Evolutionary conservation across 2,113 vertebrate genomes (phyloP), one percentile per base, ranked within the genome.

Genomic region (Psettodes erumei): DNA sequence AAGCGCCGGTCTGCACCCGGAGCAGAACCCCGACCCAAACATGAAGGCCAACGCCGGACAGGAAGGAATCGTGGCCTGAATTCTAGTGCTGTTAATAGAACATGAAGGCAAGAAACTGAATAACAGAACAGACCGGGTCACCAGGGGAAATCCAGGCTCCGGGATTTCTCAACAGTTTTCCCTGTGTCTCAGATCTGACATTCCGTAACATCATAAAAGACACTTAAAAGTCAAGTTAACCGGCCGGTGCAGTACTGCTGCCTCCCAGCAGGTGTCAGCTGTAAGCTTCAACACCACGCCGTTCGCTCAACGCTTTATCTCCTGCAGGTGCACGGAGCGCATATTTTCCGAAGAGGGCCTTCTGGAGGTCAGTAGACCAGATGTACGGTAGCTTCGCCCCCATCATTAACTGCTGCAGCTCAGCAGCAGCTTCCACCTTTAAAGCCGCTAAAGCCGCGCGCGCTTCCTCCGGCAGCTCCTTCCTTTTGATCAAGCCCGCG

Each of bases 201-300:
- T 25, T 13, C 21, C 9, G 12, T 6, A 43, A 43, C 40, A 42
- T 42, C n/a, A n/a, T 21, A 28, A 0, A 15, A 60, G 51, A 54
- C 6, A 64, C 8, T 43, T 30, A n/a, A n/a, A n/a, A n/a, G n/a
- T n/a, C n/a, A n/a, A n/a, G n/a, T n/a, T n/a, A n/a, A n/a, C n/a
- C n/a, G n/a, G n/a, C n/a, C n/a, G 25, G 0, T 54, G 81, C 35
- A 87, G 60, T 81, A 74, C 59, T 61, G 4, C 1, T 4, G 0
- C 4, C 1, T 2, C 75, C 89, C 90, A 87, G 68, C 77, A 92
- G 89, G 50, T 45, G 91, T 82, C 90, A n/a, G 59, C 0, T 63
- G 25, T 16, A 30, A 50, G 25, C 66, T 45, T 47, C 19, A 27
- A 32, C 53, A 15, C 58, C 4, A 21, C 3, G 5, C 42, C n/a